These are phyloP conservation scores for Corythornis vintsioides DNA, from an alignment of 2,113 vertebrate species.

Conservation along the genomic window DNA sequence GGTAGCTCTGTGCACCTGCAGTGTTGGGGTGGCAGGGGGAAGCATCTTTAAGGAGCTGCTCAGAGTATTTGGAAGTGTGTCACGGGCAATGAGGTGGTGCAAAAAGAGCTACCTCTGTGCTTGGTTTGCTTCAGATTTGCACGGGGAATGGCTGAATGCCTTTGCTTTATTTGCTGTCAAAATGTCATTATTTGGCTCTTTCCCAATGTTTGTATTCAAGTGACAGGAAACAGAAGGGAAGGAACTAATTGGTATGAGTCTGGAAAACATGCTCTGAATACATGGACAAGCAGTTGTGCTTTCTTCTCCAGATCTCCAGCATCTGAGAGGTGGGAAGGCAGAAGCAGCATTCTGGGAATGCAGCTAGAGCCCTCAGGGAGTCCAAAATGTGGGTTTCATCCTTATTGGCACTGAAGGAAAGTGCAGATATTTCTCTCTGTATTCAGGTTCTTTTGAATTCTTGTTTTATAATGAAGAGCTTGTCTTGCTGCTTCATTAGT, in stretches of 20 bases:
- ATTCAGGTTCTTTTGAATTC: background rate
- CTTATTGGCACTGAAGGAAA: background rate
- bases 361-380: background rate
- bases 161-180: constrained; percentile 35
- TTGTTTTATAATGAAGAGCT: constrained; percentile 11
- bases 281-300: background rate
- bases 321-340: background rate
- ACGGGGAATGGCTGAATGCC: background rate
- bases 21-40: background rate
- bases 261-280: constrained; percentile 44
- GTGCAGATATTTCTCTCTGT: background rate
- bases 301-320: background rate
- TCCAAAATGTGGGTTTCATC: background rate
- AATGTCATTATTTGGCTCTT: constrained; percentile 56
- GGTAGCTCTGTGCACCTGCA: background rate
- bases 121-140: background rate
- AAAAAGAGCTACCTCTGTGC: background rate
- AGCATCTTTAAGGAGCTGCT: background rate
- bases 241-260: constrained; percentile 44
- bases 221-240: constrained; percentile 58
- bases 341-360: background rate
- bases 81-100: background rate
- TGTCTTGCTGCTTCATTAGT: constrained; percentile 31
- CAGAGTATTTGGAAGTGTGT: background rate
- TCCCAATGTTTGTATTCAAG: constrained; percentile 48